Percentiles rank a stretch among this genome's conserved stretches.
Conservation (phyloP, 2,113 vertebrate species). For the Abramis brama region DNA sequence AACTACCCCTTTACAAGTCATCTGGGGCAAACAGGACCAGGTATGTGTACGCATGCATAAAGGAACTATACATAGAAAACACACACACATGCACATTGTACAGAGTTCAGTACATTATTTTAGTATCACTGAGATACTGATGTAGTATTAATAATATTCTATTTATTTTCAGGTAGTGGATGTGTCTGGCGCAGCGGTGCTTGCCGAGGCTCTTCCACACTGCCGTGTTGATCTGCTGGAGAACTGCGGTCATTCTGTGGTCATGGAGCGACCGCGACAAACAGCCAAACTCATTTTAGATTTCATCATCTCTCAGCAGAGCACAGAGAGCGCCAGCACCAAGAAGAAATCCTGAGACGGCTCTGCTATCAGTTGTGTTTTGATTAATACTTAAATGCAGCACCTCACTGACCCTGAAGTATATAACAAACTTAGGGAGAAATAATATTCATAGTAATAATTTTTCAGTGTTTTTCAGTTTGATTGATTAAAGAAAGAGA, state of each 20-base stretch:
- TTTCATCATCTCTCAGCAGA: slow-evolving; percentile 84
- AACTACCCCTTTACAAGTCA: slow-evolving; percentile 85
- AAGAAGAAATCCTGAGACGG: slow-evolving; percentile 78
- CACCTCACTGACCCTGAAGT: not conserved
- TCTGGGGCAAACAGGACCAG: slow-evolving; percentile 92
- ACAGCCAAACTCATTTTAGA: slow-evolving; percentile 93
- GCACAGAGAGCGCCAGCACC: slow-evolving; percentile 68
- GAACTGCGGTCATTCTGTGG: slow-evolving; percentile 93
- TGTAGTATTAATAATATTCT: not conserved
- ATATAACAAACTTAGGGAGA: not conserved
- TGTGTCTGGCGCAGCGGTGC: slow-evolving; percentile 84
- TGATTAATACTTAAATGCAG: not conserved
- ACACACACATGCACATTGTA: too few species aligned
- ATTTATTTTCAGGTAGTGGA: slow-evolving; percentile 81
- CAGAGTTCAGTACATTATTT: too few species aligned
- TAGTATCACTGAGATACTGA: too few species aligned
- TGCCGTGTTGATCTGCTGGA: slow-evolving; percentile 91
- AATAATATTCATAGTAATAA: not conserved
- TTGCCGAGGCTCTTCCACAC: slow-evolving; percentile 77
- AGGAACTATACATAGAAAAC: not conserved
- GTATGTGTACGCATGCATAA: slow-evolving; percentile 56
- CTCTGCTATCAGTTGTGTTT: not conserved
- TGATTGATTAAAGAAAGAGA: not conserved
- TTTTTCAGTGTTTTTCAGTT: not conserved
- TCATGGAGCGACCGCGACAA: slow-evolving; percentile 89